Conservation (phyloP, 1,140 invertebrate species). For the Halesus radiatus region DNA sequence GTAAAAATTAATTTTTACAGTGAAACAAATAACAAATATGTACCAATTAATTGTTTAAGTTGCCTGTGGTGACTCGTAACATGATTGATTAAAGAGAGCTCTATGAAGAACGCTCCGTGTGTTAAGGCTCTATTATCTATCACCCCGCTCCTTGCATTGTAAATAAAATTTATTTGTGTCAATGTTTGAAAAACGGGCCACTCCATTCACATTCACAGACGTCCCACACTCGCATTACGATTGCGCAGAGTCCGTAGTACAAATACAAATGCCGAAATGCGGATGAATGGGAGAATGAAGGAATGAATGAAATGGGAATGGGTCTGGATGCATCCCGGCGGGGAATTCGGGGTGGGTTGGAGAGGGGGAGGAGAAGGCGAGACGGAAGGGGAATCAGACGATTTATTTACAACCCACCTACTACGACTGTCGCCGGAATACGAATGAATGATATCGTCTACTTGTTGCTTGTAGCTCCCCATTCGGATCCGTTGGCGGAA, state of each 20-base stretch:
- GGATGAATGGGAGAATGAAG: constrained; percentile 16
- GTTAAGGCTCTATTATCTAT: no score
- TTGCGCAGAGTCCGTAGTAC: constrained; percentile 45
- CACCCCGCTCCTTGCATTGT: no score
- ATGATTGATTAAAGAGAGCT: no score
- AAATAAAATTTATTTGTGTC: no score
- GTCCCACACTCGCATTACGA: constrained; percentile 47
- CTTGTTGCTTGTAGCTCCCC: constrained; percentile 21
- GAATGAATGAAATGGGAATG: constrained; percentile 24
- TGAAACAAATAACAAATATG: no score
- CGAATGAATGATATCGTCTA: constrained; percentile 32
- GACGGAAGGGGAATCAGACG: constrained; percentile 22
- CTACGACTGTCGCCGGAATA: constrained; percentile 37
- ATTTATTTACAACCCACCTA: constrained; percentile 23
- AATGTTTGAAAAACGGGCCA: constrained; percentile 12
- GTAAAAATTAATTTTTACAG: no score
- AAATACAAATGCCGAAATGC: not conserved
- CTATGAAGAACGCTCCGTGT: no score
- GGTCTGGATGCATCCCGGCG: constrained; percentile 4
- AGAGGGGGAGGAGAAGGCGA: not conserved
- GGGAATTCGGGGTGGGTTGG: not conserved
- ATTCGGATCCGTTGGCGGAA: not conserved
- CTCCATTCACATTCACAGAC: constrained; percentile 20
- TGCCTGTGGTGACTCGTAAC: no score
- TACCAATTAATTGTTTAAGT: no score